Percentiles rank a stretch among this genome's conserved stretches.
Evolutionary conservation across 2,888 invertebrate species (phyloP).

Genomic region (Dicyrtomina minuta): DNA sequence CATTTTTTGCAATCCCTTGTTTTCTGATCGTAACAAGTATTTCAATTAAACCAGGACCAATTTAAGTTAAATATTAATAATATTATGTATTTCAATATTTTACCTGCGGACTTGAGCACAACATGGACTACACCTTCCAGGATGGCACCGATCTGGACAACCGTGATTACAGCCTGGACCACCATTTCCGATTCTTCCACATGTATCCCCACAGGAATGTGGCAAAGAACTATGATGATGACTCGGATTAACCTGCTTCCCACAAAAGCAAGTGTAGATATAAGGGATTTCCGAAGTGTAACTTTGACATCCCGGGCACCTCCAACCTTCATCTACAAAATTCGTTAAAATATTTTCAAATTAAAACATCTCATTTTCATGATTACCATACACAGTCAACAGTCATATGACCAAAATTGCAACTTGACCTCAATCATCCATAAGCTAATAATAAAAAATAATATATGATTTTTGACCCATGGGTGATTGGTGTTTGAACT

Average conservation of each 20-base stretch:
- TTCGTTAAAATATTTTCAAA: no score
- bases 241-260: constrained; percentile 70
- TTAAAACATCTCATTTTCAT: no score
- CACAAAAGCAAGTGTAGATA: constrained; percentile 89
- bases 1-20: no score
- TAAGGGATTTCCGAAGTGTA: constrained; percentile 71
- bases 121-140: constrained; percentile 28
- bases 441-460: no score
- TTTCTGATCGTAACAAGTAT: no score
- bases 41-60: no score
- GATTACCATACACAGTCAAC: no score
- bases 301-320: constrained; percentile 95
- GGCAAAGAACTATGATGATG: constrained; percentile 75
- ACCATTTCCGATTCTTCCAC: constrained; percentile 65
- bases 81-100: background rate
- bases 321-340: constrained; percentile 72
- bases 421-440: no score
- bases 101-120: constrained; percentile 23
- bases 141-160: constrained; percentile 67
- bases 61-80: no score
- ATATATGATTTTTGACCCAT: no score
- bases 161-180: constrained; percentile 58
- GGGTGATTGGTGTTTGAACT: no score
- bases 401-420: no score
- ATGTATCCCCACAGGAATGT: constrained; percentile 88